A percentile compares a stretch with the other conserved stretches of the same genome.
phyloP scores from a whole-genome alignment of 2,113 vertebrate species.

The Etheostoma cragini region DNA sequence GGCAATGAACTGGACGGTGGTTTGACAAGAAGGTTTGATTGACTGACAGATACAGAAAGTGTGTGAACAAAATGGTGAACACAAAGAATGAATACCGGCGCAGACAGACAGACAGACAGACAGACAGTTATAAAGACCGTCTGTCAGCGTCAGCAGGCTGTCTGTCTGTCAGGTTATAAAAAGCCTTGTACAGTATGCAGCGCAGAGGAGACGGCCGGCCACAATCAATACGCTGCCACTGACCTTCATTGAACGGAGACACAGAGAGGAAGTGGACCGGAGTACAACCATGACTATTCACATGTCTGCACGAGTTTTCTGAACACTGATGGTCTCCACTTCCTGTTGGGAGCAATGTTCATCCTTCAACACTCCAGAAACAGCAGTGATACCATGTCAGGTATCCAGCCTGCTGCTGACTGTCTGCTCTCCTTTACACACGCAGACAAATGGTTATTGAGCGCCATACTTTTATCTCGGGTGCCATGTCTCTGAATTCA shows the following conservation, averaged over 20 bases:
- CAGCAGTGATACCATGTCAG: background rate
- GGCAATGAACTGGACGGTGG: background rate
- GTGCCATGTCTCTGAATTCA: background rate
- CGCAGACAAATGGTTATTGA: background rate
- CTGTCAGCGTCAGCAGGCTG: conserved; percentile 10
- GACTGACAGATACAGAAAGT: background rate
- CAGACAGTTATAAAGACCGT: background rate
- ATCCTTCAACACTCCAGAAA: background rate
- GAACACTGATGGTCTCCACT: conserved; percentile 1
- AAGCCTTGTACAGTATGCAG: conserved; percentile 57
- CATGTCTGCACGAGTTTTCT: conserved; percentile 16
- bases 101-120: background rate
- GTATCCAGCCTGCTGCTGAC: background rate
- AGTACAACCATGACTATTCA: conserved; percentile 7
- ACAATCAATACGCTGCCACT: conserved; percentile 75
- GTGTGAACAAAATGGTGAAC: background rate
- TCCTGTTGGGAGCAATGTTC: background rate
- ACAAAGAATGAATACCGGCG: background rate
- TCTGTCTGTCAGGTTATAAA: conserved; percentile 54
- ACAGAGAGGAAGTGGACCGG: background rate
- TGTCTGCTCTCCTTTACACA: background rate
- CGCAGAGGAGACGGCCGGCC: conserved; percentile 45
- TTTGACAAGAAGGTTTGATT: background rate
- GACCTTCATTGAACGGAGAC: conserved; percentile 74
- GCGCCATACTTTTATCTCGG: background rate